These are phyloP conservation scores for Eretmocerus hayati DNA, from an alignment of 2,888 invertebrate species.

Conservation along the genomic window DNA sequence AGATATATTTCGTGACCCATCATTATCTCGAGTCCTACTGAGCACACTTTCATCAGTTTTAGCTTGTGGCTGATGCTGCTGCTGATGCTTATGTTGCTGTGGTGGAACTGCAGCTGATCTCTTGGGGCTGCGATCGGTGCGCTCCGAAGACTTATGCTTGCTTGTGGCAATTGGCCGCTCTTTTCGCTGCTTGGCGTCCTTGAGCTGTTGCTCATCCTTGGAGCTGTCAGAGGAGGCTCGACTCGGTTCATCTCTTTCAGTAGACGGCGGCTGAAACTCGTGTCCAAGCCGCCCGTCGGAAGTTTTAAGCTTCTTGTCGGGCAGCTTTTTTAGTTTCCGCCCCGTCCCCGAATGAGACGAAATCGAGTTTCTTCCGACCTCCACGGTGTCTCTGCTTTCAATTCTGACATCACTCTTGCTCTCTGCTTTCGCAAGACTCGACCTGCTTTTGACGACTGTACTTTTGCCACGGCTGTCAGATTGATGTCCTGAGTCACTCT, in stretches of 20 bases:
- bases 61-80: constrained; percentile 29
- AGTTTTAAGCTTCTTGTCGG: constrained; percentile 78
- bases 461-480: constrained; percentile 24
- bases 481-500: constrained; percentile 37
- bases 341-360: constrained; percentile 34
- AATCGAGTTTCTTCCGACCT: constrained; percentile 18
- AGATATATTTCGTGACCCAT: constrained; percentile 44
- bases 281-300: constrained; percentile 71
- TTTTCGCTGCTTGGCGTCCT: constrained; percentile 47
- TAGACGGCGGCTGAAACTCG: constrained; percentile 64
- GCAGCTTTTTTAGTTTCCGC: constrained; percentile 58
- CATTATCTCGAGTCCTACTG: constrained; percentile 45
- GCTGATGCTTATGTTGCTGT: constrained; percentile 45
- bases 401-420: constrained; percentile 3
- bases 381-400: constrained; percentile 7
- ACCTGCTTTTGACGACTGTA: background rate
- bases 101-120: constrained; percentile 36
- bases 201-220: constrained; percentile 43
- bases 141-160: constrained; percentile 18
- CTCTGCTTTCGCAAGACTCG: constrained; percentile 33
- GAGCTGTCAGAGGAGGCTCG: constrained; percentile 37
- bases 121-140: constrained; percentile 34
- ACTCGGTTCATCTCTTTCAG: constrained; percentile 67
- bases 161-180: constrained; percentile 45
- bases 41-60: constrained; percentile 40